Evolutionary conservation across 2,113 vertebrate genomes (phyloP).

Genomic region (Platysternon megacephalum): DNA sequence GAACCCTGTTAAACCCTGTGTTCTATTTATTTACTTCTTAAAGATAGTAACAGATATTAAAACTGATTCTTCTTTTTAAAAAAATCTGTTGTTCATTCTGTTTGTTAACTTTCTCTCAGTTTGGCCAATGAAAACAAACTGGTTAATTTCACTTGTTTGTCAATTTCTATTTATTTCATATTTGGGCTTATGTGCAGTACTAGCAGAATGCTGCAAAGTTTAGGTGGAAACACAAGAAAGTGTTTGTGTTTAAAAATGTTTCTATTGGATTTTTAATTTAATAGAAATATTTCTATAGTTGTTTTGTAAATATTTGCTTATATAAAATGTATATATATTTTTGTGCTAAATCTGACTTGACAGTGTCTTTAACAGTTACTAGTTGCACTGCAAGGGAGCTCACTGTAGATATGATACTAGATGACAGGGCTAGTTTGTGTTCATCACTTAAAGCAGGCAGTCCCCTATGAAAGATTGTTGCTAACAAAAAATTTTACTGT

Average conservation of each 20-base stretch:
- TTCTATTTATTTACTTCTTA: not conserved
- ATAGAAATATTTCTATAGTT: not conserved
- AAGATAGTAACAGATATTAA: not conserved
- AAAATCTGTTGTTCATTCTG: not conserved
- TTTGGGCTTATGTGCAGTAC: not conserved
- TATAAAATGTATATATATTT: too few relatives aligned
- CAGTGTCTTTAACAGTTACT: not conserved
- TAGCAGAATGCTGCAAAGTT: rapidly evolving
- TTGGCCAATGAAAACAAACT: not conserved
- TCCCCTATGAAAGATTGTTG: not conserved
- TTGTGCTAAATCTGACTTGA: not conserved
- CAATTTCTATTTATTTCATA: not conserved
- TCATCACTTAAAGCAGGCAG: not conserved
- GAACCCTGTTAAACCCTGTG: not conserved
- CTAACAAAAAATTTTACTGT: not conserved
- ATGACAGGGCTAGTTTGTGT: not conserved
- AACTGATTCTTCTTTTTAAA: not conserved
- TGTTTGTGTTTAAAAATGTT: not conserved
- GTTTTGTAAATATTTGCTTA: not conserved
- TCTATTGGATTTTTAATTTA: not conserved
- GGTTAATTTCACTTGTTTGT: not conserved
- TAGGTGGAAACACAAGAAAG: not conserved
- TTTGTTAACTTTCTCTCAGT: not conserved
- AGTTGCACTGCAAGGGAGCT: not conserved
- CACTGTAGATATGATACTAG: not conserved